Evolutionary conservation across 2,888 invertebrate species (phyloP), one percentile per base, ranked within the genome.

Genomic region (Pseudococcus jackbeardsleyi): DNA sequence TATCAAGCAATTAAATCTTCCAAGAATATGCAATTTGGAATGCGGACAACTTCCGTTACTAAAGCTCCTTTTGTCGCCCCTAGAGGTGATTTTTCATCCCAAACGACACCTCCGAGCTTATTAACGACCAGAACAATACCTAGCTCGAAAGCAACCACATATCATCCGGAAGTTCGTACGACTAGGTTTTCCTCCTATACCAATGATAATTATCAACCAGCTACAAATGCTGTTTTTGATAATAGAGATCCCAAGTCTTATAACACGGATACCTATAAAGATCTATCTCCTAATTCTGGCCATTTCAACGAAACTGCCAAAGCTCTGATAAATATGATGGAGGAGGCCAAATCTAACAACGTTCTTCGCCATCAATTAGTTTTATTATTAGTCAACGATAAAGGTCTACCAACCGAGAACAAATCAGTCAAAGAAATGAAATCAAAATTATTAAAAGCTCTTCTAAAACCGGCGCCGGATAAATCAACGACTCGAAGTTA

Each of bases 321-420:
- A 89, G 95, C 95, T 90, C 92, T 96, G 88, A 94, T 96, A 93
- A 94, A 94, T 89, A 95, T 96, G 64, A 96, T 96, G 96, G 95
- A 95, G 90, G 95, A 96, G 91, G 96, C 96, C 0, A 95, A 90
- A 89, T 89, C 89, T 8, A 91, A 91, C 84, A 90, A 89, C 87
- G 90, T 90, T 6, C 85, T 91, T 15, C 90, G 90, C 85, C 86
- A 89, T 82, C 68, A 89, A 79, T 92, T 96, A 48, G 94, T 96
- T 89, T 92, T 96, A 48, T 91, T 96, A 42, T 92, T 96, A 89
- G 95, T 96, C 26, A 96, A 95, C 91, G 95, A 94, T 90, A 93
- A 93, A 50, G 94, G 94, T 86, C 94, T 94, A 90, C 94, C 94
- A 90, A 95, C 95, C 90, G 79, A 88, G 19, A 94, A 94, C 88